Evolutionary conservation across 2,888 invertebrate genomes (phyloP).

Genomic region (Loripinus fragilis): DNA sequence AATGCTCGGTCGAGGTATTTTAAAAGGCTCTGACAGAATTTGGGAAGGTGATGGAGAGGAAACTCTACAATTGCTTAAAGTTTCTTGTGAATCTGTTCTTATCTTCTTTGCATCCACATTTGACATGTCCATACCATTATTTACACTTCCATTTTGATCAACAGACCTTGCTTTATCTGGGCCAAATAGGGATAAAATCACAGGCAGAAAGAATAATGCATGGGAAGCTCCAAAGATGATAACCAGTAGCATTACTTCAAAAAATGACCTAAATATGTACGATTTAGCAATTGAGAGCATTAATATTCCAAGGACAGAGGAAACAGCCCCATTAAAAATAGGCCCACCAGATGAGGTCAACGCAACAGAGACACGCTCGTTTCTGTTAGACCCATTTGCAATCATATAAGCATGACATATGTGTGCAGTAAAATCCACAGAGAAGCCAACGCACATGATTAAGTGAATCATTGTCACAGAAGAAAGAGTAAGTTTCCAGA

Average conservation of each 20-base stretch:
- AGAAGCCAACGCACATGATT: conserved; percentile 78
- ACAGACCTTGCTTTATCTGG: neutral
- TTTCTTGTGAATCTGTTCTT: too few species aligned
- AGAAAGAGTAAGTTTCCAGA: conserved; percentile 73
- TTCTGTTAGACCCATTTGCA: conserved; percentile 36
- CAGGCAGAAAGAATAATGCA: conserved; percentile 68
- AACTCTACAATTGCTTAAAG: too few species aligned
- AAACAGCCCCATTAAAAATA: conserved; percentile 71
- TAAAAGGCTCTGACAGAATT: too few species aligned
- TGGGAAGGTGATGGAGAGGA: too few species aligned
- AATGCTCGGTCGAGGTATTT: too few species aligned
- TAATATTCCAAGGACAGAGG: conserved; percentile 68
- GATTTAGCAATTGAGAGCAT: conserved; percentile 63
- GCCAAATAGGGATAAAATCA: conserved; percentile 60
- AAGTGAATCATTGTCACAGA: conserved; percentile 78
- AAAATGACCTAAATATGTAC: conserved; percentile 70
- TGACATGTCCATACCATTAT: too few species aligned
- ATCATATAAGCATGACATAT: conserved; percentile 70
- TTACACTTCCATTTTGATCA: too few species aligned
- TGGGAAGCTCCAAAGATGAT: conserved; percentile 66
- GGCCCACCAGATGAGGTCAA: conserved; percentile 67
- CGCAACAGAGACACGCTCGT: conserved; percentile 52
- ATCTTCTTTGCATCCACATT: too few species aligned
- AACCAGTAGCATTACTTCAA: conserved; percentile 70
- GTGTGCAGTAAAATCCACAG: conserved; percentile 76